Conservation (phyloP, 2,113 vertebrate genomes). For the Pseudopipra pipra region DNA sequence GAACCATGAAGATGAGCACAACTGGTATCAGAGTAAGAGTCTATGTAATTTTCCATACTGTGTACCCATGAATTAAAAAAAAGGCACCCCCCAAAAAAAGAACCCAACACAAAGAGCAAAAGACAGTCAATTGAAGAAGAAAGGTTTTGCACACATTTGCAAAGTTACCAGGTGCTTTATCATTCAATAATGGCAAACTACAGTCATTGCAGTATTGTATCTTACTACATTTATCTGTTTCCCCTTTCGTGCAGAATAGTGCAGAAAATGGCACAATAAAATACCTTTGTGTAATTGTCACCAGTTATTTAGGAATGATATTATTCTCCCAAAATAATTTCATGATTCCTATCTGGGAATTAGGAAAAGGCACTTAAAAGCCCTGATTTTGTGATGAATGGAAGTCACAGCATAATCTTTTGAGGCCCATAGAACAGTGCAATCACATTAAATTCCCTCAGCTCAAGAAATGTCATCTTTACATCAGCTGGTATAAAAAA, state of each 20-base stretch:
- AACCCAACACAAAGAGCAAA: neutral
- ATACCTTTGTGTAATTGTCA: slow-evolving; percentile 3
- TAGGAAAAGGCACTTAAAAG: slow-evolving; percentile 39
- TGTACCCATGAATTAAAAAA: neutral
- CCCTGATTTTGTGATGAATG: slow-evolving; percentile 9
- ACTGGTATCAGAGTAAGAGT: neutral
- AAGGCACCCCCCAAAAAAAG: neutral
- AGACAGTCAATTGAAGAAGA: neutral
- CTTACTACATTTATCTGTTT: neutral
- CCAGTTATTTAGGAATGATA: neutral
- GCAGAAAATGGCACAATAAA: slow-evolving; percentile 17
- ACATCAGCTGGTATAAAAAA: slow-evolving; percentile 23
- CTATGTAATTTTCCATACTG: too few relatives aligned
- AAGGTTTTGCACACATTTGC: neutral
- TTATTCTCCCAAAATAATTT: slow-evolving; percentile 11
- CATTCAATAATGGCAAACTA: neutral
- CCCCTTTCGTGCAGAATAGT: neutral
- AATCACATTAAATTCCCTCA: slow-evolving; percentile 51
- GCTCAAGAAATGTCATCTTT: slow-evolving; percentile 65
- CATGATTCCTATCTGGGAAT: slow-evolving; percentile 40
- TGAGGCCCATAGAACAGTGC: slow-evolving; percentile 20
- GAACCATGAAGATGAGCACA: neutral
- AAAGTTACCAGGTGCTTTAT: neutral
- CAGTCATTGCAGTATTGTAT: neutral
- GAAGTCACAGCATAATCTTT: slow-evolving; percentile 50